Evolutionary conservation across 2,797 vertebrate genomes (phyloP), one percentile per base, ranked within the genome.

Genomic region (Thamnophis elegans): DNA sequence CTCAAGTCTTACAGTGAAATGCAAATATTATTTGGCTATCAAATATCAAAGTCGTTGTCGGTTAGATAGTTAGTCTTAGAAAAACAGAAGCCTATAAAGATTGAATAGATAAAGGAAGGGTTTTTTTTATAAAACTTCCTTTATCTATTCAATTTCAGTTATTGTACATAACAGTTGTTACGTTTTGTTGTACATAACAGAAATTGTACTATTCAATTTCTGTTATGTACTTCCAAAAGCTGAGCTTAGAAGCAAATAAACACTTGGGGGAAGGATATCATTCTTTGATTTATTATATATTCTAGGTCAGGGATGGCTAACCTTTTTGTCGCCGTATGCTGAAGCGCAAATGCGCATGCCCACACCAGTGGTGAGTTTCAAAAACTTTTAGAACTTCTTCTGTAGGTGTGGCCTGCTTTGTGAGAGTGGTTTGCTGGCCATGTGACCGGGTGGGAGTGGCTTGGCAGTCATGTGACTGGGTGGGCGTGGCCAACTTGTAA

Each of bases 1-100:
- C 28, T n/a, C 11, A n/a, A 13, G 60, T n/a, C 96, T 97, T 96
- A 96, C 95, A 97, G 96, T 59, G 96, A 97, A 95, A 96, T 95
- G 94, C 92, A 95, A 96, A 60, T 95, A 97, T 97, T 97, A 95
- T 97, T 97, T 96, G 94, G 94, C 93, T 96, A 18, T 56, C 55
- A 94, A 92, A 90, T 68, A 94, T 51, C 86, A 94, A 91, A 95
- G 92, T 93, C 78, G 51, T 47, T 5, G 25, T 47, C 51, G 36
- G 3, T 85, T 85, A 25, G 11, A 73, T 2, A 36, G 8, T 73
- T 73, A 73, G n/a, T 18, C 14, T 73, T 73, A 62, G 28, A 65
- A 65, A n/a, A 65, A 13, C 28, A 14, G 12, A n/a, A n/a, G 28
- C 13, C 28, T 65, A n/a, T 26, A 65, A 65, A 65, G 13, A 65